Base-by-base conservation (phyloP, 92 coral and sea anemone genomes). In the Virgularia gustaviana region DNA sequence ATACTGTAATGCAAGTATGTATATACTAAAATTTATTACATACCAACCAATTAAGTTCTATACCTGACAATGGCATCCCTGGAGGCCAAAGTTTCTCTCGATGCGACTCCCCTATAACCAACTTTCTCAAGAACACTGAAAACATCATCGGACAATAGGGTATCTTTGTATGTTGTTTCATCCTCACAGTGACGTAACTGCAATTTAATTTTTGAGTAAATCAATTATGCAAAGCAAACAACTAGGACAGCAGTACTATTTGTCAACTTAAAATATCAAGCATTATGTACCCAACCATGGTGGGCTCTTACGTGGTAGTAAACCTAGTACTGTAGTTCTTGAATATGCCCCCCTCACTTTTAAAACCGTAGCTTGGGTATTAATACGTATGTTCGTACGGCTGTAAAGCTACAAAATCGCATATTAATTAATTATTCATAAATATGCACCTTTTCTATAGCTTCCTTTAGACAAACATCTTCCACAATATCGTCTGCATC, bases 81-180 rank as follows among this genome's bases (percentile, higher is more conserved):
- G 39, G 36, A 28, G 41, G 36, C 39, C 65, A 59, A 59, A 19
- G 65, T 59, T 59, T 59, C 65, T 59, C 65, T 59, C 42, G 42
- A 59, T 30, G 65, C n/a, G 39, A 59, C 39, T 59, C 65, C 65
- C 65, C 65, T 59, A 19, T 59, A 59, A n/a, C 65, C 65, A 16
- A 59, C 65, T 59, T 59, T 59, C 13, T 59, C 65, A 59, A 59
- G 41, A 23, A 59, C 42, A 32, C 22, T 59, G 42, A 59, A 59
- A 32, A 59, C 20, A 59, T 59, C 41, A 28, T 59, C 65, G 22
- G 39, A 30, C n/a, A 59, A 32, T 44, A 59, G 41, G 65, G 28
- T 18, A 9, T 29, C 39, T 28, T n/a, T 1, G 65, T 28, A 59
- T 33, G 65, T 33, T 27, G 39, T 24, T 30, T 59, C 65, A 59